Evolutionary conservation across 2,888 invertebrate genomes (phyloP), one percentile per base, ranked within the genome.

Genomic region (Halictus ligatus): DNA sequence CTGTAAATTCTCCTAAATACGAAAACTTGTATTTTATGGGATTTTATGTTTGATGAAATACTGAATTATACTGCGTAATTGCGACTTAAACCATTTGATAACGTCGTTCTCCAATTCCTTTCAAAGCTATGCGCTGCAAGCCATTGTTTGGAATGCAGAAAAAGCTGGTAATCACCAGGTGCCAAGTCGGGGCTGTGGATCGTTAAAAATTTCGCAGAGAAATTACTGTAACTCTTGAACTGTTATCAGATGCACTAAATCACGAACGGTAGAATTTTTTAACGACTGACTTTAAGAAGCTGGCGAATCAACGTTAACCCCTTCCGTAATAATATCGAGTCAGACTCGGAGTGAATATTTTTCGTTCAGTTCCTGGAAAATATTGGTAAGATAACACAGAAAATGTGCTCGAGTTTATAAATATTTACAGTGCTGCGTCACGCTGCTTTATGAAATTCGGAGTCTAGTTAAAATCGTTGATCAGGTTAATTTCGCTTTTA

Each of bases 101-200:
- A 60, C 25, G 13, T 5, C 25, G 25, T 60, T 60, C 25, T 25
- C 13, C 12, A 25, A 25, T 60, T 60, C 25, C 13, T 60, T 60
- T 2, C 1, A 25, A 60, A 60, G 25, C 60, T 25, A 13, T 1
- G 60, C 60, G 5, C 13, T 13, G 60, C 60, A 25, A 60, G 60
- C 60, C 60, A 60, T 60, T 25, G 60, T 60, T 60, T 60, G 60
- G 25, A n/a, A 60, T 60, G n/a, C 60, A 60, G 60, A 60, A 60
- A 60, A 60, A 60, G 60, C 60, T 60, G 60, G 60, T 60, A 60
- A 60, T 60, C 25, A 60, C 60, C 25, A 13, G 60, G 25, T 60
- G 60, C 25, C 60, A 60, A 60, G 60, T 60, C 60, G 60, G 25
- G 25, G 60, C 60, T 60, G 25, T 6, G 60, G 60, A 60, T 60